These are phyloP conservation scores for Dermatophagoides farinae DNA, from an alignment of 1,140 invertebrate species.

Conservation along the genomic window DNA sequence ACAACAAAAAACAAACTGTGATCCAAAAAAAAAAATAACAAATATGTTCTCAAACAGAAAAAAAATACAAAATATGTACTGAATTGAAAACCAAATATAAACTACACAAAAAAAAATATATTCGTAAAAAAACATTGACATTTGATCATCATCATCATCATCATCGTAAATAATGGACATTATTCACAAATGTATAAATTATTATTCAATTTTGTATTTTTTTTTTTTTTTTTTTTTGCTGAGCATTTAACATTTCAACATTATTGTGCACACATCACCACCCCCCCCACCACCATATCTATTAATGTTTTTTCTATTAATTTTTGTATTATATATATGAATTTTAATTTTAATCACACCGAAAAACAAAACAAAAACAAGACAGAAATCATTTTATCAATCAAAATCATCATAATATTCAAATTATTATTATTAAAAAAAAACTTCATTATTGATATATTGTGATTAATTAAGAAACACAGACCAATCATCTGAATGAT, in stretches of 20 bases:
- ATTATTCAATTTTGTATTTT: too few species aligned
- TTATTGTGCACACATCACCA: background rate
- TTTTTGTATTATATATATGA: background rate
- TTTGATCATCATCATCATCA: too few species aligned
- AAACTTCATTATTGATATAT: background rate
- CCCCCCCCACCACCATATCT: background rate
- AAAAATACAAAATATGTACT: too few species aligned
- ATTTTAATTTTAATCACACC: too few species aligned
- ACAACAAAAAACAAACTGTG: too few species aligned
- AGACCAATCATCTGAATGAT: background rate
- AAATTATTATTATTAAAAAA: background rate
- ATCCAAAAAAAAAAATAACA: too few species aligned
- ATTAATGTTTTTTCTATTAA: background rate
- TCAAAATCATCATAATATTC: background rate
- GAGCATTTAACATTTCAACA: background rate
- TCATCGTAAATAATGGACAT: background rate
- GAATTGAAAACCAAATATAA: too few species aligned
- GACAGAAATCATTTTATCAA: too few species aligned
- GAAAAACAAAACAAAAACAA: too few species aligned
- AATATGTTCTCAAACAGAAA: too few species aligned
- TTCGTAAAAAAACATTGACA: background rate
- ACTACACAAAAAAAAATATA: too few species aligned
- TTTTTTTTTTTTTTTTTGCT: background rate
- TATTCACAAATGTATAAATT: background rate
- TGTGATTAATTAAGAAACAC: too few species aligned